phyloP scores from a whole-genome alignment of 2,113 vertebrate genomes.

The Rafetus swinhoei region DNA sequence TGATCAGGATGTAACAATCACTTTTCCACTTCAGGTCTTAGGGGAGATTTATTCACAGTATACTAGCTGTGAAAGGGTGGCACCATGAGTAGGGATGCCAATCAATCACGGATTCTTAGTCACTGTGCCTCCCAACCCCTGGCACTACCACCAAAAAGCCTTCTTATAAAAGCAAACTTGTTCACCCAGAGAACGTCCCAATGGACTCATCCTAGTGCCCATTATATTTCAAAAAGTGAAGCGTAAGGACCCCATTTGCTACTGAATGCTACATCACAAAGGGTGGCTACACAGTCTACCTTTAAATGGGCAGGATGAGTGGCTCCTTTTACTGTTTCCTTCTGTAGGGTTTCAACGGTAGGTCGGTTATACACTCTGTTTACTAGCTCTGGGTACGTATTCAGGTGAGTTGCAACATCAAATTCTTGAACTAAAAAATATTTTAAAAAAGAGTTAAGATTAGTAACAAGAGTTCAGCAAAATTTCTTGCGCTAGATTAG shows the following conservation, averaged over 20 bases:
- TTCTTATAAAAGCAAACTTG: background rate
- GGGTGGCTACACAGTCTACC: conserved; percentile 70
- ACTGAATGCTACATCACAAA: background rate
- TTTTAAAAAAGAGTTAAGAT: background rate
- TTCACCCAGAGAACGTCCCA: rapidly evolving
- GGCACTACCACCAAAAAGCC: background rate
- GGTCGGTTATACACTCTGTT: conserved; percentile 92
- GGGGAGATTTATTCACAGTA: background rate
- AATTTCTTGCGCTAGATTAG: background rate
- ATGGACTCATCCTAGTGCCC: background rate
- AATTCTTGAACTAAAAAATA: conserved; percentile 84
- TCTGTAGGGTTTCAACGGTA: conserved; percentile 86
- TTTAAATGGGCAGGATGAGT: conserved; percentile 65
- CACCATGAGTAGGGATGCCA: too few relatives aligned
- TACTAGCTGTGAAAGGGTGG: background rate
- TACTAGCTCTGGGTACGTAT: conserved; percentile 89
- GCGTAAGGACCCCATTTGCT: rapidly evolving
- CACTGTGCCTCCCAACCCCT: background rate
- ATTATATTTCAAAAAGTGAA: rapidly evolving
- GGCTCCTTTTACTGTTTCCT: conserved; percentile 83
- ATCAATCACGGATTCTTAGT: background rate
- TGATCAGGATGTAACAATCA: background rate
- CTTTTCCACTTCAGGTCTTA: rapidly evolving
- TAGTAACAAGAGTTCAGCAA: background rate
- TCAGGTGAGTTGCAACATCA: conserved; percentile 87